Percentiles rank a stretch among this genome's conserved stretches.
Evolutionary conservation across 2,113 vertebrate species (phyloP).

Genomic region (Ancistrus triradiatus): DNA sequence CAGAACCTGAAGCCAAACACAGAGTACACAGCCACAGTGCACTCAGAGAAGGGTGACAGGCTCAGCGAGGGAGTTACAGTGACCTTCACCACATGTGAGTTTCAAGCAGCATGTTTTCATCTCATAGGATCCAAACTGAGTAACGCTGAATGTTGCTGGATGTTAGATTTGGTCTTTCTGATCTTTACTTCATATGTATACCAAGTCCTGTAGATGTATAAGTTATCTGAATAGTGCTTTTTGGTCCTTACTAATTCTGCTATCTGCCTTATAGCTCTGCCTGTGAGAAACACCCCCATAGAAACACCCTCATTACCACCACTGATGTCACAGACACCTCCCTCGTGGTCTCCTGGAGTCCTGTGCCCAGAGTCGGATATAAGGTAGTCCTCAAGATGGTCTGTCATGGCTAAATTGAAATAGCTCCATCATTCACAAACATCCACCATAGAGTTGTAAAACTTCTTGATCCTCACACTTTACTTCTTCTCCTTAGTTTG

Average conservation of each 20-base stretch:
- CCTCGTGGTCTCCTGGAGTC: background rate
- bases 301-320: constrained; percentile 40
- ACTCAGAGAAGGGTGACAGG: constrained; percentile 72
- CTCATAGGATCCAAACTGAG: background rate
- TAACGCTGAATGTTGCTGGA: background rate
- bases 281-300: background rate
- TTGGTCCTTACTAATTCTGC: background rate
- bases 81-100: constrained; percentile 58
- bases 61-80: constrained; percentile 70
- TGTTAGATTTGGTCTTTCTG: no score
- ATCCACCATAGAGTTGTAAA: no score
- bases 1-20: constrained; percentile 79
- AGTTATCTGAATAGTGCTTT: background rate
- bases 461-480: background rate
- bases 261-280: background rate
- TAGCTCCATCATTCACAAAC: no score
- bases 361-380: background rate
- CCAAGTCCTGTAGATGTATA: no score
- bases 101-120: background rate
- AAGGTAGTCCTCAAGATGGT: no score
- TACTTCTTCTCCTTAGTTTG: background rate
- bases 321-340: background rate
- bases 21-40: constrained; percentile 74
- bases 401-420: no score
- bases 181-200: no score